A percentile compares a stretch with the other conserved stretches of the same genome.
These are phyloP conservation scores for Stegophylla sp. DNA, from an alignment of 2,888 invertebrate species.

Conservation along the genomic window DNA sequence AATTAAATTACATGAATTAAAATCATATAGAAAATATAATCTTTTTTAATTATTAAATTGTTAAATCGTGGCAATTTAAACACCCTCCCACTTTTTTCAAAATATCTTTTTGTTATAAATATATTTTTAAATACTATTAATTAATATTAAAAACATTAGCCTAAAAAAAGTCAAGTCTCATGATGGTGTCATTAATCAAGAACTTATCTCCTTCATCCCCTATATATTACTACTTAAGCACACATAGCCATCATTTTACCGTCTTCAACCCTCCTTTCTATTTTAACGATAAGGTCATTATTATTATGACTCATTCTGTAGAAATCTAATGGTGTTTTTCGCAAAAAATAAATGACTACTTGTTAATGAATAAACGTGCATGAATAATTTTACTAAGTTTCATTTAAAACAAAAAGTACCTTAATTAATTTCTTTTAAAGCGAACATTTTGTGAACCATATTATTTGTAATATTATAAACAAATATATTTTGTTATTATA, in stretches of 20 bases:
- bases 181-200: slow-evolving; percentile 47
- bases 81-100: not conserved
- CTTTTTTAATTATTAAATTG: not conserved
- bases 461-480: too few relatives aligned
- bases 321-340: slow-evolving; percentile 18
- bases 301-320: slow-evolving; percentile 43
- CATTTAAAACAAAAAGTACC: too few relatives aligned
- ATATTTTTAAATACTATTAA: slow-evolving; percentile 56
- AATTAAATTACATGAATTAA: too few relatives aligned
- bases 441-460: too few relatives aligned
- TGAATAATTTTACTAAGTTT: too few relatives aligned
- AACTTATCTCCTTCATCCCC: slow-evolving; percentile 50
- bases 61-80: slow-evolving; percentile 4
- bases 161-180: slow-evolving; percentile 30
- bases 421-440: too few relatives aligned
- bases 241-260: slow-evolving; percentile 50
- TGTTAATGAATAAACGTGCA: too few relatives aligned
- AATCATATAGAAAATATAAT: too few relatives aligned
- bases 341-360: not conserved
- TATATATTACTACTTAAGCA: slow-evolving; percentile 41
- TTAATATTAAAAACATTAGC: slow-evolving; percentile 38
- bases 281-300: slow-evolving; percentile 50
- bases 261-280: slow-evolving; percentile 44
- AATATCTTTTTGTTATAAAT: slow-evolving; percentile 22
- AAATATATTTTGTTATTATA: too few relatives aligned